A percentile compares a stretch with the other conserved stretches of the same genome.
Evolutionary conservation across 2,797 vertebrate genomes (phyloP).

Genomic region (Enteromius anoplus): DNA sequence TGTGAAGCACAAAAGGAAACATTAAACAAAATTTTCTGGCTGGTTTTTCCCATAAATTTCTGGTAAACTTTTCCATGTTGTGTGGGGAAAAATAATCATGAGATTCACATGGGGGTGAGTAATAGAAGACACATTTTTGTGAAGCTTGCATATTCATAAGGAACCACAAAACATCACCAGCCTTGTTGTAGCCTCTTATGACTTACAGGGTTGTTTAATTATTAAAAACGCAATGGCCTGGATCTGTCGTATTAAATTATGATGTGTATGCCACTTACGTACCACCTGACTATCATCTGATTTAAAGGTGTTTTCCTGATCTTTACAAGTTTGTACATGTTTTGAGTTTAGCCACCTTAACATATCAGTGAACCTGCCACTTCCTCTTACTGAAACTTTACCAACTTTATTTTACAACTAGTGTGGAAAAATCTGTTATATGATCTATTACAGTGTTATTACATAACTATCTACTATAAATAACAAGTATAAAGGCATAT

Average conservation of each 20-base stretch:
- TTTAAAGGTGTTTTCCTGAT: slow-evolving; percentile 11
- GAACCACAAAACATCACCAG: background rate
- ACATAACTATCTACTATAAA: background rate
- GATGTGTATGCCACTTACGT: background rate
- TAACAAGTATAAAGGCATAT: background rate
- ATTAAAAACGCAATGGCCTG: background rate
- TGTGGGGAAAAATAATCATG: background rate
- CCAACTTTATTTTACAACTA: background rate
- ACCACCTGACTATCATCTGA: slow-evolving; percentile 46
- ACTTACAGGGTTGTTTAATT: background rate
- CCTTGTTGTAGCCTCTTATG: background rate
- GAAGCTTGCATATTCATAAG: background rate
- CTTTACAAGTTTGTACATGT: background rate
- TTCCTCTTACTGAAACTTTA: background rate
- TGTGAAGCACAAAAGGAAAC: background rate
- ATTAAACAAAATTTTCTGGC: background rate
- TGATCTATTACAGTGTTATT: background rate
- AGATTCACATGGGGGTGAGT: background rate
- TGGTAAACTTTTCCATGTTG: background rate
- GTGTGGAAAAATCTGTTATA: background rate
- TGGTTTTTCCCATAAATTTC: background rate
- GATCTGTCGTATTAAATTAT: background rate
- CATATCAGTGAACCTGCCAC: background rate
- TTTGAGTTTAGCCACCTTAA: background rate
- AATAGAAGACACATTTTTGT: background rate